Evolutionary conservation across 2,113 vertebrate species (phyloP).

Genomic region (Balaeniceps rex): DNA sequence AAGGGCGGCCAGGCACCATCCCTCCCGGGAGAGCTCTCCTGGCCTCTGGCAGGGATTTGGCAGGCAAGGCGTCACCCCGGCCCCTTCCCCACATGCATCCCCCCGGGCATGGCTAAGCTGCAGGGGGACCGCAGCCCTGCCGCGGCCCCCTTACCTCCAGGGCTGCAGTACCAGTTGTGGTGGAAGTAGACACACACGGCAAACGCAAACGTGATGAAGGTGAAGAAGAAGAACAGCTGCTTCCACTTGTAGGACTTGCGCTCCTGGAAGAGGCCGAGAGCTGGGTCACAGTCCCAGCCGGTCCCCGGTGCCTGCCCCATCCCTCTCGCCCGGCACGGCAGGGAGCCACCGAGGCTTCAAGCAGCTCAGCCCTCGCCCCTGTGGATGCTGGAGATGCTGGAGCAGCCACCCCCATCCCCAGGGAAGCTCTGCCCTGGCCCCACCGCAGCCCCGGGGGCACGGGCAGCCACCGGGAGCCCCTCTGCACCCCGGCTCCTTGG

Average conservation of each 20-base stretch:
- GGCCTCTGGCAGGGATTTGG: not conserved
- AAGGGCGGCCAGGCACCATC: accelerated
- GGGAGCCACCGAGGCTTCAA: accelerated
- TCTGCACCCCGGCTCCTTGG: not conserved
- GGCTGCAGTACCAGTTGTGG: constrained; percentile 90
- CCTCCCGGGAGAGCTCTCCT: not conserved
- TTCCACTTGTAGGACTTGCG: constrained; percentile 87
- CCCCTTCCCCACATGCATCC: accelerated
- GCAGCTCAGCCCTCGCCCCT: not conserved
- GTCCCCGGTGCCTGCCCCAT: not conserved
- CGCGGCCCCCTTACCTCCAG: constrained; percentile 80
- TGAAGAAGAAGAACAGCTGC: constrained; percentile 84
- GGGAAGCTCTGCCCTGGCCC: not conserved
- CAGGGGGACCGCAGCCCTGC: accelerated
- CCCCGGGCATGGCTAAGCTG: accelerated
- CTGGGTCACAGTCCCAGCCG: not conserved
- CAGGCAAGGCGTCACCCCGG: not conserved
- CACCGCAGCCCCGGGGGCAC: accelerated
- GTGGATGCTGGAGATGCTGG: accelerated
- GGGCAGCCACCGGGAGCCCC: not conserved
- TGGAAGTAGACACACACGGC: constrained; percentile 84
- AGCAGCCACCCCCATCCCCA: not conserved
- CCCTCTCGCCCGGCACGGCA: accelerated
- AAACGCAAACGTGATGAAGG: constrained; percentile 71
- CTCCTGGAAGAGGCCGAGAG: constrained; percentile 72